A percentile compares a stretch with the other conserved stretches of the same genome.
Conservation (phyloP, 2,113 vertebrate genomes). For the Columba janthina region DNA sequence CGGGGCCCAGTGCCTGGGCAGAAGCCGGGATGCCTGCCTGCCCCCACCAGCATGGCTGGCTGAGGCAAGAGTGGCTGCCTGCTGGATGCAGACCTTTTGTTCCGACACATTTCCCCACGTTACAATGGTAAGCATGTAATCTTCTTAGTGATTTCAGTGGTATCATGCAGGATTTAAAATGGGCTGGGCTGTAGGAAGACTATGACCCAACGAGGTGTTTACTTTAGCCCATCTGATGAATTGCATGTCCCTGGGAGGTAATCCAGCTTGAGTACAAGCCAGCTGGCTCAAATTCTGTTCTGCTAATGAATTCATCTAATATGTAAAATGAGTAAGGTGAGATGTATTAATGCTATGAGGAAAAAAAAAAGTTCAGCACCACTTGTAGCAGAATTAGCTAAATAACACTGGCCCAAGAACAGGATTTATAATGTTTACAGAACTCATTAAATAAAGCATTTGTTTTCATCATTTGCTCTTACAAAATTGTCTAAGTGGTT, state of each 20-base stretch:
- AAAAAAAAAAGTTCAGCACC: not conserved
- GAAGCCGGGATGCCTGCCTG: not conserved
- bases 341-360: not conserved
- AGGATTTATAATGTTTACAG: not conserved
- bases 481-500: not conserved
- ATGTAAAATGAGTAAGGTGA: not conserved
- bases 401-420: not conserved
- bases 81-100: not conserved
- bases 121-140: not conserved
- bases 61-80: rapidly evolving
- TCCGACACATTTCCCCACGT: not conserved
- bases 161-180: not conserved
- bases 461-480: not conserved
- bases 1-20: not conserved
- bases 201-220: not conserved
- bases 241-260: not conserved
- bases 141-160: not conserved
- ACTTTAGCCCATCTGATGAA: not conserved
- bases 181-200: not conserved
- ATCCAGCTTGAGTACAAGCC: not conserved
- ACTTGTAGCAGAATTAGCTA: not conserved
- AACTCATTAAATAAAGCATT: not conserved
- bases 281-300: not conserved
- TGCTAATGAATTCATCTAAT: not conserved
- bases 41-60: rapidly evolving